Base-by-base conservation (phyloP, 2,888 invertebrate genomes). In the Dasypogon diadema region DNA sequence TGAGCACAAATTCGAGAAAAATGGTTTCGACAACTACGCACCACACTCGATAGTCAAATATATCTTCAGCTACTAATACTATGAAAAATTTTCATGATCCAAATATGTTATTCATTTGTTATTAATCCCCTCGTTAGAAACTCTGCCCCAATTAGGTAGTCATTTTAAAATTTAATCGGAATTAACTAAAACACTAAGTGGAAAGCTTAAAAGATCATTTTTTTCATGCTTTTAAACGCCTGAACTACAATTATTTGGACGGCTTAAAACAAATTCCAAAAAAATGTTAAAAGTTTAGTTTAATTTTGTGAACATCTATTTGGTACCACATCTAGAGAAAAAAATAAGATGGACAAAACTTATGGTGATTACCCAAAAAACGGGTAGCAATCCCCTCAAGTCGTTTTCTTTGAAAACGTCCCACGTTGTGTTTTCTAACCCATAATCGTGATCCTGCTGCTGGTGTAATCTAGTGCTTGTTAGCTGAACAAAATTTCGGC, bases 391-490 rank as follows among this genome's bases (percentile, higher is more conserved):
- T 54, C 77, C 78, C 22, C 70, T 70, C 72, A 79, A 72, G 58
- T 80, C 79, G 73, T 63, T 75, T 77, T 77, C 75, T 54, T 70
- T 79, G 34, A 72, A 79, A 24, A 75, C 68, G 73, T 80, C 80
- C 80, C 80, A 80, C 75, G 79, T 63, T 76, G 80, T 48, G 58
- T 76, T 77, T 77, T 80, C 80, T 72, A 79, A 75, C 56, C 75
- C 77, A 63, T 75, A 63, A 70, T 79, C 78, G 26, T 65, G 46
- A n/a, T 74, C 76, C 72, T 65, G 63, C 37, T 30, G 63, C 34
- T 54, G 54, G 16, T 75, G 74, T 56, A 74, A 22, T 42, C 30
- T 37, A 42, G 37, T 34, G 18, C 10, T 60, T 18, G 30, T 12
- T 37, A 12, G 60, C 56, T 56, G 56, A 26, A 26, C 14, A 26